Conservation (phyloP, 1,140 invertebrate genomes). For the Danaus plexippus region DNA sequence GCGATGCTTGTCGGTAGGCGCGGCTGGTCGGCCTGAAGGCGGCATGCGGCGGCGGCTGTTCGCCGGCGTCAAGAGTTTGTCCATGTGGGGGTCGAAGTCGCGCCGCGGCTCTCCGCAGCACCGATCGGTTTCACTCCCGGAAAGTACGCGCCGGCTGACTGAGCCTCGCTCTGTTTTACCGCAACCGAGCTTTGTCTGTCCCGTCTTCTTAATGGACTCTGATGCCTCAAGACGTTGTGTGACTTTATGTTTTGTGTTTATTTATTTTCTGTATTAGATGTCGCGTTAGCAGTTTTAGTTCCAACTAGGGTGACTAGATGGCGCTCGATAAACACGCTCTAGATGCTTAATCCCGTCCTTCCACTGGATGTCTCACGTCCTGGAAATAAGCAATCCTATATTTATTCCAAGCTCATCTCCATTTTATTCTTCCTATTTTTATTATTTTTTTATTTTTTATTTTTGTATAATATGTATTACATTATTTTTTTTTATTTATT, state of each 20-base stretch:
- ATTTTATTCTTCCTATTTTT: slow-evolving; percentile 20
- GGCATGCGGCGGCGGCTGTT: slow-evolving; percentile 77
- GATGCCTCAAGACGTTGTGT: slow-evolving; percentile 58
- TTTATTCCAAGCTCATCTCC: slow-evolving; percentile 27
- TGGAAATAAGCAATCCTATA: slow-evolving; percentile 16
- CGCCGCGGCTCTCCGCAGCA: slow-evolving; percentile 79
- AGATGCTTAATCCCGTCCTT: slow-evolving; percentile 57
- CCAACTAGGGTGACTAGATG: slow-evolving; percentile 55
- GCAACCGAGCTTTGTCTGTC: slow-evolving; percentile 62
- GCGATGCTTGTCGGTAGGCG: slow-evolving; percentile 64
- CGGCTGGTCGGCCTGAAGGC: slow-evolving; percentile 50
- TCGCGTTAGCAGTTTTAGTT: slow-evolving; percentile 58
- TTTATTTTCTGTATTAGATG: slow-evolving; percentile 40
- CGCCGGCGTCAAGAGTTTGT: slow-evolving; percentile 82
- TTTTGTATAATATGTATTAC: slow-evolving; percentile 35
- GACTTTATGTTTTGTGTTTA: slow-evolving; percentile 41
- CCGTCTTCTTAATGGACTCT: slow-evolving; percentile 53
- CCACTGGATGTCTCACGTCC: slow-evolving; percentile 33
- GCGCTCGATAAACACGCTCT: slow-evolving; percentile 50
- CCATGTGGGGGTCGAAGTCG: slow-evolving; percentile 78
- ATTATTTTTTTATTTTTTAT: slow-evolving; percentile 33
- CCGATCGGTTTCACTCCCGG: slow-evolving; percentile 83
- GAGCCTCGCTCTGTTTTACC: slow-evolving; percentile 61
- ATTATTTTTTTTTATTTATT: slow-evolving; percentile 61
- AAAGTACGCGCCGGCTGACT: slow-evolving; percentile 78